Conservation (phyloP, 1,140 invertebrate genomes). For the Archegozetes longisetosus region DNA sequence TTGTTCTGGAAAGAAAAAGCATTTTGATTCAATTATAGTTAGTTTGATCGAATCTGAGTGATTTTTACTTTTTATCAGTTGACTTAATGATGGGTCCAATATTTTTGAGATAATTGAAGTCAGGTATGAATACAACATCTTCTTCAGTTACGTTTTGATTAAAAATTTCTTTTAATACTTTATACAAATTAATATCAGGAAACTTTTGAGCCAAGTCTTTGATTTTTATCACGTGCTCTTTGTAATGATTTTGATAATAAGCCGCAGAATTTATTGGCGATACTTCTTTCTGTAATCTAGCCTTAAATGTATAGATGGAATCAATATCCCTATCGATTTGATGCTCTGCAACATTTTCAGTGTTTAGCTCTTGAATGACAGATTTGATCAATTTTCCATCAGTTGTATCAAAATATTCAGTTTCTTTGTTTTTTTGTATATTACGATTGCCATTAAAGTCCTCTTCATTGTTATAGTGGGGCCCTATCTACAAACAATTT, state of each 20-base stretch:
- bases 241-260: background rate
- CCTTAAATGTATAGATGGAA: background rate
- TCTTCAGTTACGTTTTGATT: background rate
- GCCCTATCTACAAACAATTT: too few species aligned
- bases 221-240: constrained; percentile 4
- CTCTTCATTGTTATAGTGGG: too few species aligned
- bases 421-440: too few species aligned
- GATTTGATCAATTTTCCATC: background rate
- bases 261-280: background rate
- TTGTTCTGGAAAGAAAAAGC: background rate
- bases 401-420: too few species aligned
- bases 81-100: background rate
- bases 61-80: too few species aligned
- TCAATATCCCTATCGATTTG: constrained; percentile 6
- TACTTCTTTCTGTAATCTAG: background rate
- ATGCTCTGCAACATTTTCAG: background rate
- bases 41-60: too few species aligned
- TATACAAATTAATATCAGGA: background rate
- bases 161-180: constrained; percentile 1
- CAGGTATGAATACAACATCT: background rate
- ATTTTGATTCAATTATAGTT: background rate
- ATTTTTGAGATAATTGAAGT: background rate
- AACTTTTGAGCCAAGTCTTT: background rate
- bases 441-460: too few species aligned
- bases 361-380: background rate